Evolutionary conservation across 2,113 vertebrate genomes (phyloP), one percentile per base, ranked within the genome.

Genomic region (Labrus mixtus): DNA sequence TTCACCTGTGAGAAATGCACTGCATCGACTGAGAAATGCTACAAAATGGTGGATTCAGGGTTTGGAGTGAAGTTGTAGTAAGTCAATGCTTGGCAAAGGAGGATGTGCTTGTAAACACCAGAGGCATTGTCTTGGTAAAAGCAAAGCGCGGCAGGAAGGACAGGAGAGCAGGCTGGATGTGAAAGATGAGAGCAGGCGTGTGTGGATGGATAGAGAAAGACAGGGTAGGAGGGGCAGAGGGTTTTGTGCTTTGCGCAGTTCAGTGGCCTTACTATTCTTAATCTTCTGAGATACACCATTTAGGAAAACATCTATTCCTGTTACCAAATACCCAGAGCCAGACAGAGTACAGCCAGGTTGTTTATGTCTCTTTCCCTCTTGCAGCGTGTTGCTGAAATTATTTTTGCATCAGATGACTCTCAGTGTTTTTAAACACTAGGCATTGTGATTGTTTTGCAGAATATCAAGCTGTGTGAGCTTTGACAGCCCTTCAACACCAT

Each of bases 31-130:
- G 79, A 92, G 61, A 92, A 93, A 93, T 93, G 93, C 90, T 88
- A 93, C 92, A 94, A 93, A 93, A 94, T 93, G 91, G 90, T 80
- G 90, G 92, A 85, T 81, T 87, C 43, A 10, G 53, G 71, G 67
- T 46, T 77, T 1, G 12, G 22, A 58, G 13, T 37, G 48, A 68
- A 83, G 58, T 67, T 64, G 48, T 11, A 19, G 33, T 16, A 25
- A 80, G 48, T 73, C 8, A 74, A 69, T 50, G 72, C 45, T 55
- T 56, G 39, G 36, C 33, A 65, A 69, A 67, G 57, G 17, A 59
- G 50, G 56, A 9, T 13, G 23, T 67, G 63, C 45, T 57, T 79
- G 41, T 57, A 81, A 66, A 73, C 55, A 68, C 25, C 50, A 73
- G 73, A 64, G 76, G 76, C 59, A n/a, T 61, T 65, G 68, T 81